phyloP scores from a whole-genome alignment of 2,113 vertebrate genomes.

The Podiceps cristatus region DNA sequence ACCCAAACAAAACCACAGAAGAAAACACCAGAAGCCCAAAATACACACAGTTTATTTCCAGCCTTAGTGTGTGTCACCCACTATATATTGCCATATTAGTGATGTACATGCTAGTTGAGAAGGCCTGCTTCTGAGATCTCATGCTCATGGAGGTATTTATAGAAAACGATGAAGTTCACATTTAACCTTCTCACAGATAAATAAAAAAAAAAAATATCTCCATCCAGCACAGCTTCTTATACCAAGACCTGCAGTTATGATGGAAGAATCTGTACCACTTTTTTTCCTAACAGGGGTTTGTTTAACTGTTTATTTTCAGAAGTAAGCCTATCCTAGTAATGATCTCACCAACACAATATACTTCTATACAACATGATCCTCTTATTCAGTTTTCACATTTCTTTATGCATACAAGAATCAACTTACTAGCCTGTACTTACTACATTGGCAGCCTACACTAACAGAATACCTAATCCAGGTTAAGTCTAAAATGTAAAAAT shows the following conservation, averaged over 20 bases:
- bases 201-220: not conserved
- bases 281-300: not conserved
- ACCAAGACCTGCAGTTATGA: not conserved
- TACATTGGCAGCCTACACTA: not conserved
- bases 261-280: not conserved
- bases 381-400: not conserved
- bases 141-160: not conserved
- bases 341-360: not conserved
- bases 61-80: not conserved
- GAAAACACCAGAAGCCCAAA: not conserved
- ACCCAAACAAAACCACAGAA: not conserved
- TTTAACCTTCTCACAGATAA: not conserved
- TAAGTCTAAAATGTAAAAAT: not conserved
- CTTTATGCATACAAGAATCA: not conserved
- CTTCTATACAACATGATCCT: not conserved
- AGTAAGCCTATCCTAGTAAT: not conserved
- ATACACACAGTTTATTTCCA: not conserved
- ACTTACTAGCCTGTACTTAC: not conserved
- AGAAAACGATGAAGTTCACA: not conserved
- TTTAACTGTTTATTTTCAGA: not conserved
- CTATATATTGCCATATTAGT: not conserved
- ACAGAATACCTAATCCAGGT: not conserved
- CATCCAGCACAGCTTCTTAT: not conserved
- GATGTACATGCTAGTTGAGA: not conserved
- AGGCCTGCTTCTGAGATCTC: not conserved